Base-by-base conservation (phyloP, 2,797 vertebrate genomes). In the Tangara arthus region DNA sequence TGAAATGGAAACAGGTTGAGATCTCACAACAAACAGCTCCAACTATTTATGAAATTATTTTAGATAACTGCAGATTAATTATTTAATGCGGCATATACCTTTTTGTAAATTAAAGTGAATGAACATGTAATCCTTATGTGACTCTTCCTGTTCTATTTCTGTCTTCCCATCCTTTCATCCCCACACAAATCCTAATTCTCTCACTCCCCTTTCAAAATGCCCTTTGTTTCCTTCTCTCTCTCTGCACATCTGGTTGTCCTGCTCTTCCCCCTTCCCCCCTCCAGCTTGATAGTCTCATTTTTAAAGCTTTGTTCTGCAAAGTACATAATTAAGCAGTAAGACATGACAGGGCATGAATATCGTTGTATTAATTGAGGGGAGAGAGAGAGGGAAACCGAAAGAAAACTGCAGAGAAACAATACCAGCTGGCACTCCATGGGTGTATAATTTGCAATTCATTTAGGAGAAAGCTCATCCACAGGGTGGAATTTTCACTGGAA, bases 281-380 rank as follows among this genome's bases (percentile, higher is more conserved):
- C 69, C 60, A 77, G 44, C 71, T 57, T 69, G 90, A 94, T 89
- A 80, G 90, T 95, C 84, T 95, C 81, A 91, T 92, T 95, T 95
- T 92, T 93, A 95, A 87, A 73, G 92, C 94, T 97, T 87, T 89
- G 56, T 97, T 92, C 92, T 5, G 3, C 90, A 89, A 95, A 97
- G 75, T 93, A 84, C 86, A 26, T 96, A 95, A 95, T 97, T 93
- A 97, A 94, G 86, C 78, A 85, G 81, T 92, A 91, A 92, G 87
- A 82, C 92, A 94, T 16, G 86, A 90, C 93, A 94, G 95, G 94
- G 78, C 70, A 92, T 95, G 96, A 95, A 93, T 93, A 92, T 91
- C 39, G 8, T 85, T 61, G 75, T 82, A 71, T 87, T 96, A 95
- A 95, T 89, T 94, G 95, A 87, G 56, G 71, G 34, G 66, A 5